Evolutionary conservation across 2,113 vertebrate species (phyloP).

Genomic region (Brachyhypopomus occidentalis): DNA sequence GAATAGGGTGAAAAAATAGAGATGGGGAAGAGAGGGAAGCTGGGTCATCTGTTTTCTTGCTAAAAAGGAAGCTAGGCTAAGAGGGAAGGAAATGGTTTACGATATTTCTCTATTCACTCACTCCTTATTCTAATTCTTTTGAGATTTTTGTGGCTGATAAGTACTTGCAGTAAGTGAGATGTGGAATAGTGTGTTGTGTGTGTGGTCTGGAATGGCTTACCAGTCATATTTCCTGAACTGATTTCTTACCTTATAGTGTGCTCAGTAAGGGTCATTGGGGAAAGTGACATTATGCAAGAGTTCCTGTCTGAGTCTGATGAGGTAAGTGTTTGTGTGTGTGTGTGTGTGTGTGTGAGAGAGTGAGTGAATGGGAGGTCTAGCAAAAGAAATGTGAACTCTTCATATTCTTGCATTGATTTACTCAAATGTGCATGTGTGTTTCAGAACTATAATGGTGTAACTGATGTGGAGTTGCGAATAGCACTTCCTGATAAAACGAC

Average conservation of each 20-base stretch:
- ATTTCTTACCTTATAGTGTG: constrained; percentile 77
- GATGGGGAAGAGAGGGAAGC: not conserved
- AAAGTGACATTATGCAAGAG: constrained; percentile 98
- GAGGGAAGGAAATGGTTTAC: not conserved
- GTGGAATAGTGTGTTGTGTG: not conserved
- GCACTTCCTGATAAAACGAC: constrained; percentile 88
- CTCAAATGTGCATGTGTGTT: constrained; percentile 6
- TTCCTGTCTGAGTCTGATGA: constrained; percentile 97
- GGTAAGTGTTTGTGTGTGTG: constrained; percentile 67
- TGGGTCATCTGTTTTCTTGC: not conserved
- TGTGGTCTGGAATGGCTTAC: not conserved
- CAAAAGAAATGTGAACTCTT: not conserved
- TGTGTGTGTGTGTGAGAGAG: not conserved
- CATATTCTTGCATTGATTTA: constrained; percentile 4
- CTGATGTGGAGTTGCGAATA: constrained; percentile 91
- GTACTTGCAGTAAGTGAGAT: not conserved
- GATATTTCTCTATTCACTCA: not conserved
- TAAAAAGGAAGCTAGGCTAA: not conserved
- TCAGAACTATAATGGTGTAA: constrained; percentile 94
- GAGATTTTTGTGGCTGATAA: not conserved
- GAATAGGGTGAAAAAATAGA: not conserved
- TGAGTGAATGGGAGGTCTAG: not conserved
- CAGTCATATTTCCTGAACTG: constrained; percentile 26
- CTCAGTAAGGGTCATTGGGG: constrained; percentile 92
- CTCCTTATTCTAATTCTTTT: not conserved